Conservation (phyloP, 2,113 vertebrate genomes). For the Seriola quinqueradiata region DNA sequence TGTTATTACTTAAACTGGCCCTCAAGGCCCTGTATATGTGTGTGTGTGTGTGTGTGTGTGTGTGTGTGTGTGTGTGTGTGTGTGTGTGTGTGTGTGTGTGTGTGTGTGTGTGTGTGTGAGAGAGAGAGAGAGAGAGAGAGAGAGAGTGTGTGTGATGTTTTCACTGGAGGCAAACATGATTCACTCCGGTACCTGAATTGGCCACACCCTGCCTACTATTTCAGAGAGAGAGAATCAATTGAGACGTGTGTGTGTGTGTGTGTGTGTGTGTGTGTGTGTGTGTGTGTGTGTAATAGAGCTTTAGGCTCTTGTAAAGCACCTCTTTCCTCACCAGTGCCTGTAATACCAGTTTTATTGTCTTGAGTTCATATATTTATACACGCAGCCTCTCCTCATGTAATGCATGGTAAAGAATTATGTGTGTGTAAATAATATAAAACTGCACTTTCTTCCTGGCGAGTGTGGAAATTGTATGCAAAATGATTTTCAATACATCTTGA, state of each 20-base stretch:
- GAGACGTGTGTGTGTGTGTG: constrained; percentile 23
- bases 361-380: not conserved
- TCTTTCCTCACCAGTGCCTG: constrained; percentile 33
- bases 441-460: not conserved
- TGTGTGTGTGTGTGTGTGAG: constrained; percentile 1
- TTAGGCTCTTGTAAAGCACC: constrained; percentile 26
- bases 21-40: not conserved
- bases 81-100: constrained; percentile 11
- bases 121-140: too few relatives aligned
- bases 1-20: constrained; percentile 15
- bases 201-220: constrained; percentile 61
- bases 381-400: not conserved
- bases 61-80: constrained; percentile 18
- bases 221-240: constrained; percentile 23
- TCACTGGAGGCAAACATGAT: constrained; percentile 48
- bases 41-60: constrained; percentile 1
- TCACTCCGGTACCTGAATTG: constrained; percentile 66
- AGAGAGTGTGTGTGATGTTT: not conserved
- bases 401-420: not conserved
- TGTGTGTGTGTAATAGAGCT: constrained; percentile 22
- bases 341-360: constrained; percentile 54
- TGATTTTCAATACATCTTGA: not conserved
- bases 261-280: constrained; percentile 14
- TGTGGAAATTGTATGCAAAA: not conserved
- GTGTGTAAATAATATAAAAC: not conserved